Evolutionary conservation across 2,113 vertebrate species (phyloP).

Genomic region (Pyrgilauda ruficollis): DNA sequence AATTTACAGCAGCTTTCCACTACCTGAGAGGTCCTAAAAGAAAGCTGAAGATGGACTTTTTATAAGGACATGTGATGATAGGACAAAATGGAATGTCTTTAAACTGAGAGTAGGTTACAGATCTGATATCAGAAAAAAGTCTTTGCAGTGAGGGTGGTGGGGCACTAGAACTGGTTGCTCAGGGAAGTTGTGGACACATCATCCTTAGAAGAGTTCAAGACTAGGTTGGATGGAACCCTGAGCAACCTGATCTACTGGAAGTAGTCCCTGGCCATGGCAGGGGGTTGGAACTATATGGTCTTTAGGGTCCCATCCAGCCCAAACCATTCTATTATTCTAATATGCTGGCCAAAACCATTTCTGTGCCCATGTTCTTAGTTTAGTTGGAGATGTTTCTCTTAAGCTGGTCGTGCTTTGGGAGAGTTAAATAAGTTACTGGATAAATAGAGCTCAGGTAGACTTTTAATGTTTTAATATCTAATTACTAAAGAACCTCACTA

Average conservation of each 20-base stretch:
- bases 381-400: neutral
- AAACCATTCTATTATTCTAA: neutral
- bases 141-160: neutral
- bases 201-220: neutral
- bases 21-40: neutral
- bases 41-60: neutral
- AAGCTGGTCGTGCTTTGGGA: neutral
- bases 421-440: neutral
- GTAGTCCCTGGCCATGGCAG: neutral
- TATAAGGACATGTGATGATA: neutral
- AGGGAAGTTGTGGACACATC: rapidly evolving
- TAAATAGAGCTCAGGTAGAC: neutral
- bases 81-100: neutral
- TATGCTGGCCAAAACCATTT: neutral
- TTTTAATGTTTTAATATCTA: neutral
- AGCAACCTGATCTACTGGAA: neutral
- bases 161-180: rapidly evolving
- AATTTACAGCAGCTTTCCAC: neutral
- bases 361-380: neutral
- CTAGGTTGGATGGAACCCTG: neutral
- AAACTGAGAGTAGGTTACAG: neutral
- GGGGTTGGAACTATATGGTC: neutral
- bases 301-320: neutral
- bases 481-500: neutral
- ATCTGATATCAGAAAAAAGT: neutral